Conservation (phyloP, 2,797 vertebrate genomes). For the Leptatherina wallacei region DNA sequence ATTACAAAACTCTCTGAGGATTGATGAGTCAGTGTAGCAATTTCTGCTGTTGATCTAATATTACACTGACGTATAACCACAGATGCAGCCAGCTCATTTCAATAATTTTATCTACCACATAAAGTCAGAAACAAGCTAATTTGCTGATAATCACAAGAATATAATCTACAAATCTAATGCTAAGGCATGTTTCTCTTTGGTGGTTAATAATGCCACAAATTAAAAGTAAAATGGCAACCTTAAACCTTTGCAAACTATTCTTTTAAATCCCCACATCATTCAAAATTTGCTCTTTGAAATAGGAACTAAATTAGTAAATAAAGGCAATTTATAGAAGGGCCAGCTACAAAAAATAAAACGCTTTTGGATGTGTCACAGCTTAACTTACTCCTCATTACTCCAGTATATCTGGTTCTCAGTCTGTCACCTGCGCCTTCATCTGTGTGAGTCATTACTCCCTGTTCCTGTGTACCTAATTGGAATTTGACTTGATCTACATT, state of each 20-base stretch:
- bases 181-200: background rate
- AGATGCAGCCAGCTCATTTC: background rate
- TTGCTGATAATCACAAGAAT: background rate
- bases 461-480: slow-evolving; percentile 35
- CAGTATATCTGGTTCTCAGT: slow-evolving; percentile 21
- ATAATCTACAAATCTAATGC: background rate
- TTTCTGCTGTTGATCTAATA: background rate
- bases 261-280: background rate
- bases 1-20: background rate
- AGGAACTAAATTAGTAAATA: background rate
- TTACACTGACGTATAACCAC: background rate
- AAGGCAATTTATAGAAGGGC: background rate
- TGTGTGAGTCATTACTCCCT: slow-evolving; percentile 28
- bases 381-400: slow-evolving; percentile 17
- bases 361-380: background rate
- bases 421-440: slow-evolving; percentile 45
- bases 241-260: background rate
- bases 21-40: background rate
- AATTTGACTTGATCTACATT: slow-evolving; percentile 58
- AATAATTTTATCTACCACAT: background rate
- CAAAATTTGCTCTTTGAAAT: background rate
- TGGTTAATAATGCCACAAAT: background rate
- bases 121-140: background rate
- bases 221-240: background rate
- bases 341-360: background rate